Conservation (phyloP, 2,888 invertebrate genomes). For the Hybos culiciformis region DNA sequence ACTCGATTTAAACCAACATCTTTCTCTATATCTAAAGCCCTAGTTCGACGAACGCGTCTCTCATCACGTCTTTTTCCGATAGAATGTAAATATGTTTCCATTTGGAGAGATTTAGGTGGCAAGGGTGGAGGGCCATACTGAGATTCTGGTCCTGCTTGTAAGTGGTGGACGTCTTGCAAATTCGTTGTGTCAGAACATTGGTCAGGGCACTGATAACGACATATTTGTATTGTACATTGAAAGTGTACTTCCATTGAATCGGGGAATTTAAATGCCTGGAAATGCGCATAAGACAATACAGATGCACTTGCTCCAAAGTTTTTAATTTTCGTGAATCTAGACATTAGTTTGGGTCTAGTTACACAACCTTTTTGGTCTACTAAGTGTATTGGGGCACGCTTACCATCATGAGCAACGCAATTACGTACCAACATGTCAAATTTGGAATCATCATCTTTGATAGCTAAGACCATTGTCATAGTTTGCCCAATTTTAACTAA, state of each 20-base stretch:
- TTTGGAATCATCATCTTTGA: slow-evolving; percentile 88
- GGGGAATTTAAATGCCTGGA: slow-evolving; percentile 92
- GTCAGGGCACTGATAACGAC: slow-evolving; percentile 83
- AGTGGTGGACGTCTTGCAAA: slow-evolving; percentile 44
- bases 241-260: slow-evolving; percentile 95
- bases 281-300: slow-evolving; percentile 81
- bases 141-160: slow-evolving; percentile 40
- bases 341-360: slow-evolving; percentile 83
- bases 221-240: slow-evolving; percentile 90
- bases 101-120: slow-evolving; percentile 44
- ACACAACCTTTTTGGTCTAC: slow-evolving; percentile 89
- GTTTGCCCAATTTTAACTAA: slow-evolving; percentile 90
- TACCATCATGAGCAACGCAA: slow-evolving; percentile 89
- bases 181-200: slow-evolving; percentile 68
- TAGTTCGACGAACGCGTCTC: slow-evolving; percentile 51
- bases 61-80: slow-evolving; percentile 54
- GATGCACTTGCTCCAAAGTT: slow-evolving; percentile 89
- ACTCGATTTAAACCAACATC: slow-evolving; percentile 80
- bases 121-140: slow-evolving; percentile 63
- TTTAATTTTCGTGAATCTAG: slow-evolving; percentile 85
- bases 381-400: slow-evolving; percentile 81
- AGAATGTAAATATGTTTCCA: slow-evolving; percentile 51
- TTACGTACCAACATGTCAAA: slow-evolving; percentile 92
- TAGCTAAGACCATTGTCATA: slow-evolving; percentile 92
- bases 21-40: slow-evolving; percentile 49